phyloP scores from a whole-genome alignment of 2,888 invertebrate genomes.

The Pterobdella sp. region DNA sequence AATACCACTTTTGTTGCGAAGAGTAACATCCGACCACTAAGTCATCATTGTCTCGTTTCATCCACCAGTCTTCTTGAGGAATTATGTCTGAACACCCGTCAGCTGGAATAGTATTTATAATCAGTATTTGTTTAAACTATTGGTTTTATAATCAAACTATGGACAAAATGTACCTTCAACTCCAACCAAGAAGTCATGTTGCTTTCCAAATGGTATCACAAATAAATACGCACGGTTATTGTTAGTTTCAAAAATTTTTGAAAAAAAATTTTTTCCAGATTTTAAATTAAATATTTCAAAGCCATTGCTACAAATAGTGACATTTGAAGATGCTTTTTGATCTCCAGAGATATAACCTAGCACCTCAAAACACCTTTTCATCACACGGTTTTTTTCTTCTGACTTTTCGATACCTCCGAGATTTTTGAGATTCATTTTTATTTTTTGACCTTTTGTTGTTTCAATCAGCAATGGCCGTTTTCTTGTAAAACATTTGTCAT shows the following conservation, averaged over 20 bases:
- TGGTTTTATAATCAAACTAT: no score
- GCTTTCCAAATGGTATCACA: neutral
- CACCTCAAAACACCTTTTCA: neutral
- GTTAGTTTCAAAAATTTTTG: slow-evolving; percentile 6
- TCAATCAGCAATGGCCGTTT: slow-evolving; percentile 9
- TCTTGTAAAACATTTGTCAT: slow-evolving; percentile 5
- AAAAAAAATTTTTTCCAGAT: no score
- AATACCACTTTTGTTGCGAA: slow-evolving; percentile 24
- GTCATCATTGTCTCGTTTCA: slow-evolving; percentile 21
- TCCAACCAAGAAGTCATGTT: neutral
- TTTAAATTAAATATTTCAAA: neutral
- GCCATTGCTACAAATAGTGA: slow-evolving; percentile 1
- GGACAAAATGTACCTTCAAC: neutral
- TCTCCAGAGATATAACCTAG: neutral
- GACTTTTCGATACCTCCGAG: neutral
- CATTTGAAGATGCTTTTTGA: neutral
- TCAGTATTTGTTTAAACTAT: neutral
- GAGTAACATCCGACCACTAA: slow-evolving; percentile 24
- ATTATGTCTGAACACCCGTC: slow-evolving; percentile 29
- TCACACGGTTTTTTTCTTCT: neutral
- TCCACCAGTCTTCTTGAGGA: slow-evolving; percentile 27
- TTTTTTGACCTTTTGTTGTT: slow-evolving; percentile 21
- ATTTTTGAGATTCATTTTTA: slow-evolving; percentile 6
- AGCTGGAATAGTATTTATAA: slow-evolving; percentile 14
- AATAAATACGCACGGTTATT: neutral